Evolutionary conservation across 2,888 invertebrate species (phyloP), one percentile per base, ranked within the genome.

Genomic region (Torymus tubicola): DNA sequence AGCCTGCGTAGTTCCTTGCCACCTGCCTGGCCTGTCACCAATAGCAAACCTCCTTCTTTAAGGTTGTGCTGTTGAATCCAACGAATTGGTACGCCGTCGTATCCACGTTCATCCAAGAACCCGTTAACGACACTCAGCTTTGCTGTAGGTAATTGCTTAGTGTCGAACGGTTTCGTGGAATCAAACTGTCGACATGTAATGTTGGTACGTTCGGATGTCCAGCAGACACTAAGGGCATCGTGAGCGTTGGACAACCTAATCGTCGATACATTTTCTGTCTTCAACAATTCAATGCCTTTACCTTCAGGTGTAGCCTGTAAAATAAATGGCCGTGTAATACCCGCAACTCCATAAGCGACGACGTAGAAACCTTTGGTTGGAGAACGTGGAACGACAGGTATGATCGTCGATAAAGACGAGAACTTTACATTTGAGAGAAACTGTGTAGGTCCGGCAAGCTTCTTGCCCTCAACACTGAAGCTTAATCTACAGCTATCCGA

Each of bases 21-120:
- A 21, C 14, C 63, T 0, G 53, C 42, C 2, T 24, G 58, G 0
- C 81, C 78, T 0, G 75, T 81, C 8, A 75, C 65, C 16, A 81
- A 4, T 14, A 81, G 16, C 0, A 81, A 13, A 5, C 68, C 81
- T 1, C 63, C 50, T n/a, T 74, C 70, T 3, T 60, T 21, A 2
- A 74, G 24, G 12, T 81, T 81, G 14, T 81, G 71, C 0, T 57
- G 67, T 12, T 75, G 65, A 1, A 78, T 0, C 81, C 78, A 81
- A 2, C 78, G 60, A 2, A 31, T 31, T 3, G 31, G 31, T 31
- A 50, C 55, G 12, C 12, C 16, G 3, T 57, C 70, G n/a, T 8
- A 14, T 10, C 24, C 72, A 0, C 65, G 31, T 13, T 80, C 67
- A n/a, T 72, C 71, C 8, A 57, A 5, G 14, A 77, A 77, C 11